Evolutionary conservation across 2,888 invertebrate species (phyloP).

Genomic region (Allacma fusca): DNA sequence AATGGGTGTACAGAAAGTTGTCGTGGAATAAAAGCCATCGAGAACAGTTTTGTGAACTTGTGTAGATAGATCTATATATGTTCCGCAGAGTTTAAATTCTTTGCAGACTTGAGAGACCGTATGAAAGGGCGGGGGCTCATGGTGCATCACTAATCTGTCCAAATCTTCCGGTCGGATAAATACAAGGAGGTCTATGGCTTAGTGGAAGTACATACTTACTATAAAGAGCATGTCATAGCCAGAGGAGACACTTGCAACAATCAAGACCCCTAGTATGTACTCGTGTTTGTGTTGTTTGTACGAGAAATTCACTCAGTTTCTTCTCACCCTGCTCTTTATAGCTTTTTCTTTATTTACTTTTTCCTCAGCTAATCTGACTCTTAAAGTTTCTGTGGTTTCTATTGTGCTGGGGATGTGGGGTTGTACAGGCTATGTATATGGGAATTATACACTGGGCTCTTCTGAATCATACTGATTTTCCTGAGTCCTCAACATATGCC

Average conservation of each 20-base stretch:
- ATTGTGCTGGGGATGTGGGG: not conserved
- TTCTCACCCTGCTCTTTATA: not conserved
- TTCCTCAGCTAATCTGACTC: not conserved
- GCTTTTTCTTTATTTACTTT: not conserved
- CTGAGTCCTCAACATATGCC: too few species aligned
- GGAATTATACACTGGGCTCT: too few species aligned
- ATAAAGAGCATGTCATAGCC: not conserved
- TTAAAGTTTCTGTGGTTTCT: not conserved
- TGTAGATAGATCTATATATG: too few species aligned
- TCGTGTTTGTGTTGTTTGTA: not conserved
- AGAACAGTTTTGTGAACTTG: not conserved
- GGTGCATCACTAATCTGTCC: constrained; percentile 48
- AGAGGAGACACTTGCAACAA: not conserved
- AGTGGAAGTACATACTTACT: not conserved
- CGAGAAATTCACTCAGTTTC: not conserved
- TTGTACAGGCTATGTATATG: too few species aligned
- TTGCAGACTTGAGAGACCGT: not conserved
- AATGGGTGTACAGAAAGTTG: too few species aligned
- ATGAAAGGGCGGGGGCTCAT: not conserved
- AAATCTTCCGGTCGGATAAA: constrained; percentile 49
- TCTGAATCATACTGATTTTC: too few species aligned
- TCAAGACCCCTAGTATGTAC: not conserved
- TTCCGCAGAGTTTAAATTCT: not conserved
- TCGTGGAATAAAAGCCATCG: too few species aligned
- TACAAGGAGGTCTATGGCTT: not conserved